Evolutionary conservation across 2,888 invertebrate genomes (phyloP).

Genomic region (Pyrrhia umbra): DNA sequence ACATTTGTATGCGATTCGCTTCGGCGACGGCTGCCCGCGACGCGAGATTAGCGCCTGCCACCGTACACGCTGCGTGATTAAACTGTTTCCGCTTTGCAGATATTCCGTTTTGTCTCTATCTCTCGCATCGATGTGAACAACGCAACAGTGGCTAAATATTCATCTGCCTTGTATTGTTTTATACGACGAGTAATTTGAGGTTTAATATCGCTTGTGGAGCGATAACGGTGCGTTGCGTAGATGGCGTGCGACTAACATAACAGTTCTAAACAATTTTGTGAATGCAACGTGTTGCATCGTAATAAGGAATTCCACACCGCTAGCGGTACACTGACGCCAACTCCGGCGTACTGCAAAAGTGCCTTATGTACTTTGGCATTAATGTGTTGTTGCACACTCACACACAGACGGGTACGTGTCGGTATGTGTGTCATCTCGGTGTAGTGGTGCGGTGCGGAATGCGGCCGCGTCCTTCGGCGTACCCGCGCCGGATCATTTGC

Average conservation of each 20-base stretch:
- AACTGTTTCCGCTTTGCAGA: conserved; percentile 81
- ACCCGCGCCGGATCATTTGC: conserved; percentile 87
- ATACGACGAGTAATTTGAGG: conserved; percentile 39
- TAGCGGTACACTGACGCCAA: conserved; percentile 75
- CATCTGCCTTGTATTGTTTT: conserved; percentile 40
- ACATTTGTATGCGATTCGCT: conserved; percentile 88
- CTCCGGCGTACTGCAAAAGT: conserved; percentile 76
- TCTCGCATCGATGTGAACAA: conserved; percentile 53
- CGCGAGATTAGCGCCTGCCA: conserved; percentile 84
- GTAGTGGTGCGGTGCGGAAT: conserved; percentile 85
- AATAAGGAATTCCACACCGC: conserved; percentile 80
- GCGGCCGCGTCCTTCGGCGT: conserved; percentile 89
- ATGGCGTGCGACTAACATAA: conserved; percentile 63
- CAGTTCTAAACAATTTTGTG: conserved; percentile 72
- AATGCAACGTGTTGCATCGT: conserved; percentile 78
- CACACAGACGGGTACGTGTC: conserved; percentile 74
- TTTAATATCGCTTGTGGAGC: conserved; percentile 55
- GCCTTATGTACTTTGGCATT: conserved; percentile 79
- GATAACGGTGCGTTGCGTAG: conserved; percentile 66
- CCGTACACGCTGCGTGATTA: conserved; percentile 81
- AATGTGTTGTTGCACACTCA: conserved; percentile 75
- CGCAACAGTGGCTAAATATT: conserved; percentile 41
- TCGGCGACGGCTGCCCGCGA: conserved; percentile 80
- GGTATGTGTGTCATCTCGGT: conserved; percentile 86
- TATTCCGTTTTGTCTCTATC: conserved; percentile 69